Percentiles rank a stretch among this genome's conserved stretches.
These are phyloP conservation scores for Labroides dimidiatus DNA, from an alignment of 2,797 vertebrate genomes.

Conservation along the genomic window DNA sequence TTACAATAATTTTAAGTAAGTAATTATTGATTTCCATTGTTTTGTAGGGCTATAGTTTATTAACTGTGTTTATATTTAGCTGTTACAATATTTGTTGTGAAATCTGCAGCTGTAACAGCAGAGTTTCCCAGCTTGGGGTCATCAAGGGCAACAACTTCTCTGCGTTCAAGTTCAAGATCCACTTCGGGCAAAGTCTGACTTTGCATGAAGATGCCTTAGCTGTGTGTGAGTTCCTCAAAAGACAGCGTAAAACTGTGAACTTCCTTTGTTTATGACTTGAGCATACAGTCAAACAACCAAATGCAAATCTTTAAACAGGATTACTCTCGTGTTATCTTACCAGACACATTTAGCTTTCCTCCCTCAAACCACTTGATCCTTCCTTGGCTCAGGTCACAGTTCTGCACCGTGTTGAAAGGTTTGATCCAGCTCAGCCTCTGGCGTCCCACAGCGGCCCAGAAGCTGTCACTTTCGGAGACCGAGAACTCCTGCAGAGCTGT, in stretches of 20 bases:
- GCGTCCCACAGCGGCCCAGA: conserved; percentile 89
- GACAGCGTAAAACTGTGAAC: too few relatives aligned
- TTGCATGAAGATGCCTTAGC: not conserved
- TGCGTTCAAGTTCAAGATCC: conserved; percentile 25
- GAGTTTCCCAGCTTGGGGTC: too few relatives aligned
- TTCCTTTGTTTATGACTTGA: too few relatives aligned
- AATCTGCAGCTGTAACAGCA: too few relatives aligned
- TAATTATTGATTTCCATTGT: too few relatives aligned
- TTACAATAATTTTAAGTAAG: too few relatives aligned
- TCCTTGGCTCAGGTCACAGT: conserved; percentile 82
- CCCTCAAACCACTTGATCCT: conserved; percentile 91
- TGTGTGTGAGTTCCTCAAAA: not conserved
- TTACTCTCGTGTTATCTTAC: conserved; percentile 74
- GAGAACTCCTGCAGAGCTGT: conserved; percentile 79
- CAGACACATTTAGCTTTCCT: conserved; percentile 92
- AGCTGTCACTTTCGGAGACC: conserved; percentile 78
- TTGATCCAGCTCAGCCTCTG: conserved; percentile 88
- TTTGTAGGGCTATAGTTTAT: too few relatives aligned
- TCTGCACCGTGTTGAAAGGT: conserved; percentile 84
- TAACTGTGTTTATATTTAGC: too few relatives aligned
- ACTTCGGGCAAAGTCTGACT: not conserved
- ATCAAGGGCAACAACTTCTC: too few relatives aligned
- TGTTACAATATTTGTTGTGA: too few relatives aligned
- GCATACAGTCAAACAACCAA: not conserved
- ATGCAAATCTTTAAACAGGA: not conserved